phyloP scores from a whole-genome alignment of 2,113 vertebrate genomes.

The Cinclus mexicanus region DNA sequence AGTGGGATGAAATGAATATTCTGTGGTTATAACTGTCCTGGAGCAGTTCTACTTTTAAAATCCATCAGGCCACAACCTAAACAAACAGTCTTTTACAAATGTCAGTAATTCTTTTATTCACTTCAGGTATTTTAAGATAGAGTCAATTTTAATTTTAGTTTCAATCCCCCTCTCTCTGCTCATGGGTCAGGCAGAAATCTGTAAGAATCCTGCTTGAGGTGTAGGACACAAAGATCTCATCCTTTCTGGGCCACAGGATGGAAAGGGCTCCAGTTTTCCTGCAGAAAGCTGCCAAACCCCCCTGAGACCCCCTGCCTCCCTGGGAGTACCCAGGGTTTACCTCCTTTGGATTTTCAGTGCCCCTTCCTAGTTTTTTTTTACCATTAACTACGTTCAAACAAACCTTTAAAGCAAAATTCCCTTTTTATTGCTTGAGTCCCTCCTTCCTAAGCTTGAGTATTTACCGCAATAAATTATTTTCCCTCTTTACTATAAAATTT shows the following conservation, averaged over 20 bases:
- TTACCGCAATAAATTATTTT: not conserved
- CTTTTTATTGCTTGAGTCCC: not conserved
- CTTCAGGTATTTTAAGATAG: not conserved
- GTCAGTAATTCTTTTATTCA: not conserved
- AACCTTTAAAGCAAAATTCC: not conserved
- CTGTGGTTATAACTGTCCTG: not conserved
- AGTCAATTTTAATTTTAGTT: not conserved
- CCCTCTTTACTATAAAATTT: not conserved
- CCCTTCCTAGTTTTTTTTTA: not conserved
- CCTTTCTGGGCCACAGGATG: not conserved
- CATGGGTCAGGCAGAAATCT: not conserved
- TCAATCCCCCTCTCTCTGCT: not conserved
- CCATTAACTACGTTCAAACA: not conserved
- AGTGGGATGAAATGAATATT: not conserved
- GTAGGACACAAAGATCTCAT: not conserved
- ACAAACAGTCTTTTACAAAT: not conserved
- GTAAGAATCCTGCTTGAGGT: not conserved
- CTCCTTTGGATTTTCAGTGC: not conserved
- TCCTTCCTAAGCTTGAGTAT: not conserved
- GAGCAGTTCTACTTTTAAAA: not conserved
- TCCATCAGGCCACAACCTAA: not conserved
- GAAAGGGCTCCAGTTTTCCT: not conserved
- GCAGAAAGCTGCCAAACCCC: not conserved
- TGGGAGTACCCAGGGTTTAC: not conserved
- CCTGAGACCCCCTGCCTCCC: not conserved